Evolutionary conservation across 37 sponge, comb jelly and placozoan genomes (phyloP).

Genomic region (Amphimedon queenslandica): DNA sequence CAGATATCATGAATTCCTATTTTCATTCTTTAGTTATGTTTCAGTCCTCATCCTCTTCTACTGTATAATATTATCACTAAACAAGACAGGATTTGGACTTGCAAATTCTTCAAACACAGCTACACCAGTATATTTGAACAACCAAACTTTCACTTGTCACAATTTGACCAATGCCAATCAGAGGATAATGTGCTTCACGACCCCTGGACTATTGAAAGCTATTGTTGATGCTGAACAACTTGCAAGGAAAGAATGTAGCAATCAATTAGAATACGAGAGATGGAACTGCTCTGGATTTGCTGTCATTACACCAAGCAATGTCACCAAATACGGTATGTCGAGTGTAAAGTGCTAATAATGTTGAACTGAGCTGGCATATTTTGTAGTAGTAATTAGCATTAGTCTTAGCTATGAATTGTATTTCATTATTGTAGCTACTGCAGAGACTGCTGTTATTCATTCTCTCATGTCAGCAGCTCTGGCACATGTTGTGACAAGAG

Average conservation of each 20-base stretch:
- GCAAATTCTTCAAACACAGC: too few species aligned
- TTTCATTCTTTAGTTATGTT: too few species aligned
- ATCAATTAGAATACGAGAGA: constrained; percentile 10
- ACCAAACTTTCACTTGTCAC: neutral
- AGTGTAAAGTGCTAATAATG: too few species aligned
- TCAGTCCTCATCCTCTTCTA: too few species aligned
- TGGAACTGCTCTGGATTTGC: constrained; percentile 58
- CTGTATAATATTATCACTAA: too few species aligned
- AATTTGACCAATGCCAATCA: neutral
- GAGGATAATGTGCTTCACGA: constrained; percentile 8
- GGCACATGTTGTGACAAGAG: constrained; percentile 44
- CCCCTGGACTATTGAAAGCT: constrained; percentile 16
- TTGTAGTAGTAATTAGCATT: too few species aligned
- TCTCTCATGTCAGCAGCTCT: constrained; percentile 41
- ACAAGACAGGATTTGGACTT: too few species aligned
- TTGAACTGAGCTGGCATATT: too few species aligned
- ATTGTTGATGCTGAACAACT: constrained; percentile 31
- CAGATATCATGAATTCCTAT: too few species aligned
- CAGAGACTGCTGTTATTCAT: constrained; percentile 33
- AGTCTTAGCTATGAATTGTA: too few species aligned
- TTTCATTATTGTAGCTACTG: constrained; percentile 3
- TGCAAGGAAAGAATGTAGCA: constrained; percentile 19
- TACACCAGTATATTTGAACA: neutral
- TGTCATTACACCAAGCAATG: constrained; percentile 19
- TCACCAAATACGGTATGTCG: constrained; percentile 27